phyloP scores from a whole-genome alignment of 37 sponge, comb jelly and placozoan species.

The Bolinopsis microptera region DNA sequence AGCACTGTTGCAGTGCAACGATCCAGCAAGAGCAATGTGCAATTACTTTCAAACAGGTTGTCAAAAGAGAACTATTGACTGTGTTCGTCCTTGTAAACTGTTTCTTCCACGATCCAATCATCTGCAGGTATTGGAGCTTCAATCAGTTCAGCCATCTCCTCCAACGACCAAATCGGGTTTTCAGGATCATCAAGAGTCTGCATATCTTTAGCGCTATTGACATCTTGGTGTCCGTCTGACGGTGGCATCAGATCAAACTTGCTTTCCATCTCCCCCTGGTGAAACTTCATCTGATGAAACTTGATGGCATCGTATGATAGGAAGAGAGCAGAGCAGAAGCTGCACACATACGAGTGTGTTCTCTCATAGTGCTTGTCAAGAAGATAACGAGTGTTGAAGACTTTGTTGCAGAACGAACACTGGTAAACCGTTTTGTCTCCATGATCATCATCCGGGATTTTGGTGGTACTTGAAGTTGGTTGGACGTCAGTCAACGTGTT shows the following conservation, averaged over 20 bases:
- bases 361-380: conserved; percentile 39
- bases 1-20: too few species aligned
- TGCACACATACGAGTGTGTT: conserved; percentile 23
- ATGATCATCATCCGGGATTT: not conserved
- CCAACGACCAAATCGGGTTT: conserved; percentile 46
- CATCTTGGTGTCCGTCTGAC: not conserved
- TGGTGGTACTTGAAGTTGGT: not conserved
- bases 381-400: not conserved
- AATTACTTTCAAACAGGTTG: too few species aligned
- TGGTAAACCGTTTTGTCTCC: not conserved
- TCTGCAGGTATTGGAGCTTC: not conserved
- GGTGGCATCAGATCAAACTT: too few species aligned
- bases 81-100: not conserved
- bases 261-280: not conserved
- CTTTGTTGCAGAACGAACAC: conserved; percentile 44
- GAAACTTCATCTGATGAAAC: conserved; percentile 34
- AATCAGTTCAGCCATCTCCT: conserved; percentile 46
- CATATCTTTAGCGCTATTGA: too few species aligned
- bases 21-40: too few species aligned
- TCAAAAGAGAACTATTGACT: too few species aligned
- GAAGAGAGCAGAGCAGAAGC: conserved; percentile 54
- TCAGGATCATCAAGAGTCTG: conserved; percentile 33
- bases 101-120: conserved; percentile 43
- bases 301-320: conserved; percentile 6
- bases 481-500: not conserved